A percentile compares a stretch with the other conserved stretches of the same genome.
These are phyloP conservation scores for Anastrepha obliqua DNA, from an alignment of 1,140 invertebrate species.

Conservation along the genomic window DNA sequence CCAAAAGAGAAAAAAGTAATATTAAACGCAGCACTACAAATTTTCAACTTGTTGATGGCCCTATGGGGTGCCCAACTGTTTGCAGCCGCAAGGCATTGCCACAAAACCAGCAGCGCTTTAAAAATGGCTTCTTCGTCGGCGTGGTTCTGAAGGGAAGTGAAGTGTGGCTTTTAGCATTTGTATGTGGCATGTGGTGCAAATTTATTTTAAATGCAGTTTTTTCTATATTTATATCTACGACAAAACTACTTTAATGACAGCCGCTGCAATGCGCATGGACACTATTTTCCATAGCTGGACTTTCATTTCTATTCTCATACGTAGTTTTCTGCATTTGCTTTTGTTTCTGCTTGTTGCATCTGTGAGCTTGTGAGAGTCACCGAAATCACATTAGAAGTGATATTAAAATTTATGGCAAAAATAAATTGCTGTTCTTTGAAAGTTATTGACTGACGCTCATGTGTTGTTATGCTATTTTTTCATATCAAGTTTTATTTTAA, in stretches of 20 bases:
- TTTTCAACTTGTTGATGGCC: constrained; percentile 3
- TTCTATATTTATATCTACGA: not conserved
- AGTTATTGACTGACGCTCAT: not conserved
- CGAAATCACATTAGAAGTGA: not conserved
- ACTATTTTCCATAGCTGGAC: not conserved
- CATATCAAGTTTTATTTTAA: no score
- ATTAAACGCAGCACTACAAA: not conserved
- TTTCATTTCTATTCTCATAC: not conserved
- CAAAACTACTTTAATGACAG: constrained; percentile 13
- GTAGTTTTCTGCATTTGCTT: not conserved
- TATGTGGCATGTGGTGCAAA: not conserved
- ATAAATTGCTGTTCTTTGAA: not conserved
- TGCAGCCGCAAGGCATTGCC: not conserved
- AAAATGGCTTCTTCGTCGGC: not conserved
- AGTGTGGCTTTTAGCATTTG: not conserved
- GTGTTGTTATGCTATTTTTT: no score
- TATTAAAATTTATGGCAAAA: not conserved
- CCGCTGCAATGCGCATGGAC: not conserved
- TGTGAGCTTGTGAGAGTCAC: not conserved
- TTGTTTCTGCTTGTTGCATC: not conserved
- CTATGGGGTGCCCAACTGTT: not conserved
- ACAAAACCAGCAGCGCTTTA: constrained; percentile 12
- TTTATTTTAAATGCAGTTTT: constrained; percentile 18
- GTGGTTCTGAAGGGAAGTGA: not conserved
- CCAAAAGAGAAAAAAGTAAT: not conserved